phyloP scores from a whole-genome alignment of 1,140 invertebrate species.

The Colletes latitarsis region DNA sequence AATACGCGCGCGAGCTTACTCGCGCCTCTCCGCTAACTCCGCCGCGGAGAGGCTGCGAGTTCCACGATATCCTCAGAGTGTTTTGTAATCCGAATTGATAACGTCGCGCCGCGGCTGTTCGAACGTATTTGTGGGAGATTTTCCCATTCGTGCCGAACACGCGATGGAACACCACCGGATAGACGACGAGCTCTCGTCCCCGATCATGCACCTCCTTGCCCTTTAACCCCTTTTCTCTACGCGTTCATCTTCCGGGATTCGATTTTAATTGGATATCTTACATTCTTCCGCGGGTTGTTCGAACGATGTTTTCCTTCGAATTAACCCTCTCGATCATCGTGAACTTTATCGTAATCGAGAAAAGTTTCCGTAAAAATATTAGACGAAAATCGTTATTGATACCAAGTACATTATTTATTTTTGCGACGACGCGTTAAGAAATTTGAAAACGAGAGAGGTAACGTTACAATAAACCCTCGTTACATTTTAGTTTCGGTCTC shows the following conservation, averaged over 20 bases:
- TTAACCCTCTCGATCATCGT: too few species aligned
- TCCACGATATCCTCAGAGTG: slow-evolving; percentile 15
- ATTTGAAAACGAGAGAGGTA: too few species aligned
- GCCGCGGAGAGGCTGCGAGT: not conserved
- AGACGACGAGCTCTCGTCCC: not conserved
- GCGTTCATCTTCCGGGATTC: slow-evolving; percentile 16
- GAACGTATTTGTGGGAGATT: slow-evolving; percentile 38
- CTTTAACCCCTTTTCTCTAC: not conserved
- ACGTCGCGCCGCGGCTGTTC: slow-evolving; percentile 21
- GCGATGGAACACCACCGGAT: slow-evolving; percentile 1
- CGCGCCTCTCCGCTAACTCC: not conserved
- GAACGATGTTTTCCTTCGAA: too few species aligned
- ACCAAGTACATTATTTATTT: too few species aligned
- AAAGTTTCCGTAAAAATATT: too few species aligned
- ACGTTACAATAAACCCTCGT: too few species aligned
- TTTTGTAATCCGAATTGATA: slow-evolving; percentile 44
- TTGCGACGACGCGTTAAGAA: too few species aligned
- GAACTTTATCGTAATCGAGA: too few species aligned
- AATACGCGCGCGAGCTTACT: not conserved
- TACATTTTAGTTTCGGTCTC: too few species aligned
- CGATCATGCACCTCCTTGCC: too few species aligned
- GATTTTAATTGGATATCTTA: slow-evolving; percentile 17
- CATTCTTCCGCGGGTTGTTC: not conserved
- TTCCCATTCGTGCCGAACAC: not conserved
- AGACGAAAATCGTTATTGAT: too few species aligned